Evolutionary conservation across 2,888 invertebrate genomes (phyloP).

Genomic region (Sesia apiformis): DNA sequence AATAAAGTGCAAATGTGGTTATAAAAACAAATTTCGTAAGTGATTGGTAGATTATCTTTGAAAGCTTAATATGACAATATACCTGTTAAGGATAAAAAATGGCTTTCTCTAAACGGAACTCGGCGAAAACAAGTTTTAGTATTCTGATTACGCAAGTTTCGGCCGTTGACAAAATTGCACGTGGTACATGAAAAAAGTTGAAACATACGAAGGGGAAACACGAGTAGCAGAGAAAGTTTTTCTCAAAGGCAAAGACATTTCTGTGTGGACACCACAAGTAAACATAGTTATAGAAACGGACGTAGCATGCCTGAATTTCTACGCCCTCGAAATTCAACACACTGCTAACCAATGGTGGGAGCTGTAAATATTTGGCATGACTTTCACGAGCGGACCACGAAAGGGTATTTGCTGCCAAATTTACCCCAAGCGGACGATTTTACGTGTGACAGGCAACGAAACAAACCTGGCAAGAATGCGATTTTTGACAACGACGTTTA

Average conservation of each 20-base stretch:
- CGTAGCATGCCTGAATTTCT: not conserved
- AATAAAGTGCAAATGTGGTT: constrained; percentile 4
- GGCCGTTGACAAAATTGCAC: constrained; percentile 50
- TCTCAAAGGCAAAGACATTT: constrained; percentile 27
- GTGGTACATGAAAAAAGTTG: constrained; percentile 39
- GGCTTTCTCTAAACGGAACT: constrained; percentile 55
- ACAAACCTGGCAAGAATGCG: constrained; percentile 29
- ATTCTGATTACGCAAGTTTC: constrained; percentile 50
- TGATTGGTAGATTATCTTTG: constrained; percentile 13
- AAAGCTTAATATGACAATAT: constrained; percentile 29
- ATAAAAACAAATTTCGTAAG: constrained; percentile 11
- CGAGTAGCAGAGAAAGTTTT: constrained; percentile 47
- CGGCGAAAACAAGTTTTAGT: constrained; percentile 44
- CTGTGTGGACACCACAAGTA: constrained; percentile 18
- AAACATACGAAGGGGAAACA: constrained; percentile 35
- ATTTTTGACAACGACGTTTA: constrained; percentile 18
- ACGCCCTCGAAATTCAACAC: not conserved
- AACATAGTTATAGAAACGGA: not conserved
- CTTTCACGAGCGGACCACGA: constrained; percentile 25
- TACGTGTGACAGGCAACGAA: constrained; percentile 27
- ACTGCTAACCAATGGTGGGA: not conserved
- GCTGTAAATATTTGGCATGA: constrained; percentile 14
- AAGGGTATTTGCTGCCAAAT: constrained; percentile 34
- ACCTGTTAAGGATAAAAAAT: constrained; percentile 30
- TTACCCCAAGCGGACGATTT: constrained; percentile 23